A percentile compares a stretch with the other conserved stretches of the same genome.
These are phyloP conservation scores for Stenchaetothrips biformis DNA, from an alignment of 2,888 invertebrate genomes.

Conservation along the genomic window DNA sequence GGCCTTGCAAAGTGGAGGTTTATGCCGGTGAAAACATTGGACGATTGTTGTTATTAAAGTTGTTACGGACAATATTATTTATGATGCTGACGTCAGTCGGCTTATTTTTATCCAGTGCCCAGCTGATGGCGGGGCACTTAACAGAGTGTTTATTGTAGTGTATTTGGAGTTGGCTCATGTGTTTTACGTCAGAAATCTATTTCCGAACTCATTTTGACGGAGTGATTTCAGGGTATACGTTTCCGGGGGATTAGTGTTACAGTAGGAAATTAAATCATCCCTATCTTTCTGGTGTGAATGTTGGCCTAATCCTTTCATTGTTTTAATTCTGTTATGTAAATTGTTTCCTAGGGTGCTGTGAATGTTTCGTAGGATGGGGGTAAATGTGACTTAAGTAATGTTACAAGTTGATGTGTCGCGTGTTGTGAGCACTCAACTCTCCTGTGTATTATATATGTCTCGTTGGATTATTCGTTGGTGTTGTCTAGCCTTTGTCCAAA, in stretches of 20 bases:
- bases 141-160: neutral
- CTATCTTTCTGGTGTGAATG: neutral
- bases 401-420: neutral
- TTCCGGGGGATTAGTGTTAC: neutral
- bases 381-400: neutral
- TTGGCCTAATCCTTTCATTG: neutral
- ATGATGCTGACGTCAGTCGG: neutral
- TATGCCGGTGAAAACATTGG: neutral
- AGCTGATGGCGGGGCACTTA: neutral
- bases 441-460: neutral
- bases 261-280: neutral
- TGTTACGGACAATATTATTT: neutral
- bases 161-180: neutral
- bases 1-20: too few species aligned
- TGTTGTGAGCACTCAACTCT: neutral
- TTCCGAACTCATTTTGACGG: neutral
- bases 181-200: neutral
- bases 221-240: constrained; percentile 5
- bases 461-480: neutral
- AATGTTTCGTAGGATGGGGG: neutral
- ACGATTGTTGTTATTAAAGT: neutral
- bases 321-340: neutral
- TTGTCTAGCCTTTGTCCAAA: neutral
- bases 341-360: neutral
- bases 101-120: neutral